Percentiles rank a stretch among this genome's conserved stretches.
These are phyloP conservation scores for Cetoscarus ocellatus DNA, from an alignment of 2,797 vertebrate species.

Conservation along the genomic window DNA sequence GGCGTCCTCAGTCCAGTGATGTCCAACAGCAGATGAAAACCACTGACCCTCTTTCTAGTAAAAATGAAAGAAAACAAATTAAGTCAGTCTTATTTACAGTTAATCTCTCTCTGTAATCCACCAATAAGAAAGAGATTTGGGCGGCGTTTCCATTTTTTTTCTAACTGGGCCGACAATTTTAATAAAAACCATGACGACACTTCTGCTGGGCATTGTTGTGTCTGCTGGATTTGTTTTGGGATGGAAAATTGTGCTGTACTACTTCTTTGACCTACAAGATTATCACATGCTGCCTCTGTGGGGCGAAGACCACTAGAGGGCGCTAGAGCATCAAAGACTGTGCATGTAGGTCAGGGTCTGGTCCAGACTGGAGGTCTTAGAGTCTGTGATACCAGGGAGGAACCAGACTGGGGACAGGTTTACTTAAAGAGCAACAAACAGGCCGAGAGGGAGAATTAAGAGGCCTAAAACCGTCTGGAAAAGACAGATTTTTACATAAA, in stretches of 20 bases:
- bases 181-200: not conserved
- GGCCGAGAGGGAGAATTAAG: too few species aligned
- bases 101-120: not conserved
- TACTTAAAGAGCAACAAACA: too few species aligned
- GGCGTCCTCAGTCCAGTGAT: not conserved
- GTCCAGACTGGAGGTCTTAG: too few species aligned
- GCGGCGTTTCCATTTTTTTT: not conserved
- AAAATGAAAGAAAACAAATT: not conserved
- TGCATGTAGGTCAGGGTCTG: too few species aligned
- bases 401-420: too few species aligned
- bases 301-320: conserved; percentile 47
- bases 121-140: not conserved
- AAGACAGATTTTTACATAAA: too few species aligned
- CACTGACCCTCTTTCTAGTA: not conserved
- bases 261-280: not conserved
- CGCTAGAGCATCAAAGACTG: conserved; percentile 18
- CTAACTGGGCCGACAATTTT: too few species aligned
- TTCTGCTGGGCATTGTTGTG: not conserved
- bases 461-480: too few species aligned
- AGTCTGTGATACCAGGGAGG: too few species aligned
- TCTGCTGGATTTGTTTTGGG: not conserved
- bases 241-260: not conserved
- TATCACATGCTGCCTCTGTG: not conserved
- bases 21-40: not conserved
- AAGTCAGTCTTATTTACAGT: not conserved